These are phyloP conservation scores for Sminthurides aquaticus DNA, from an alignment of 2,888 invertebrate genomes.

Conservation along the genomic window DNA sequence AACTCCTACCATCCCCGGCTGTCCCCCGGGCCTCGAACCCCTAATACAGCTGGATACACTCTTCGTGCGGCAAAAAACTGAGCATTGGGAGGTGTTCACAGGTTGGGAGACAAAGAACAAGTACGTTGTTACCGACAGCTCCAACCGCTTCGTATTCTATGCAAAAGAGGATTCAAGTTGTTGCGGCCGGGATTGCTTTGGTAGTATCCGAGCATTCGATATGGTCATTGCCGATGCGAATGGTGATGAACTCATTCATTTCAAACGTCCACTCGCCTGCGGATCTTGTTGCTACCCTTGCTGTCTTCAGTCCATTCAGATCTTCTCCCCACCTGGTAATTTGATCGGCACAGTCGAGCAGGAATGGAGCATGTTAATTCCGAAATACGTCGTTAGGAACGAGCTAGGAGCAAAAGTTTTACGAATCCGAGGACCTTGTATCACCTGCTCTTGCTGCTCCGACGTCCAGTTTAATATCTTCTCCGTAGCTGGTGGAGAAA, in stretches of 20 bases:
- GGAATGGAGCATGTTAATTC: conserved; percentile 13
- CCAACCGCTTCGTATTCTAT: background rate
- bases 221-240: background rate
- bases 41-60: conserved; percentile 78
- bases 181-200: background rate
- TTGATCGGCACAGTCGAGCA: conserved; percentile 14
- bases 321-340: background rate
- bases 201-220: conserved; percentile 7
- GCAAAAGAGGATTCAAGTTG: conserved; percentile 1
- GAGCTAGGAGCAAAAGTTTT: conserved; percentile 45
- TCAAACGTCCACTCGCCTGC: conserved; percentile 6
- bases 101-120: background rate
- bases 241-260: conserved; percentile 9
- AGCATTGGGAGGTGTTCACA: conserved; percentile 55
- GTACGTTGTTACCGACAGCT: background rate
- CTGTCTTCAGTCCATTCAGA: conserved; percentile 1
- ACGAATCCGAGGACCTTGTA: conserved; percentile 46
- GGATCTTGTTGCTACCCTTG: background rate
- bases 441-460: conserved; percentile 47
- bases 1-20: no score
- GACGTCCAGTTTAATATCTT: conserved; percentile 48
- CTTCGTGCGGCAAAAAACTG: conserved; percentile 72
- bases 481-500: background rate
- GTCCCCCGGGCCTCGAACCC: no score
- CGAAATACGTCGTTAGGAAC: conserved; percentile 45